These are phyloP conservation scores for Plusia festucae DNA, from an alignment of 2,888 invertebrate species.

Conservation along the genomic window DNA sequence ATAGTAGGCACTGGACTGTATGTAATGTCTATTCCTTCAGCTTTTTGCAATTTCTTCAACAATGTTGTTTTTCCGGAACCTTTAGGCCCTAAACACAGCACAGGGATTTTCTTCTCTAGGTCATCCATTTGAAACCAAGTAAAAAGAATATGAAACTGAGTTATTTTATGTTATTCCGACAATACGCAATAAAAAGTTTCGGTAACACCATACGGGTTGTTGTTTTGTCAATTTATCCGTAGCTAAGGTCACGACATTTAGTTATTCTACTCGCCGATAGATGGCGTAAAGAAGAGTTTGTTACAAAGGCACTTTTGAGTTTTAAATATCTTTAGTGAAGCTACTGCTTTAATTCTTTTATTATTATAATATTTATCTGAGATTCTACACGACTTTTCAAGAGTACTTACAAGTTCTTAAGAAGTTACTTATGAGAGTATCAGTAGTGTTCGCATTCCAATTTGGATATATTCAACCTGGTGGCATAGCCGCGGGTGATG, in stretches of 20 bases:
- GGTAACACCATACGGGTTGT: background rate
- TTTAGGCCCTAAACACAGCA: conserved; percentile 93
- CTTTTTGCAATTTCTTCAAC: conserved; percentile 92
- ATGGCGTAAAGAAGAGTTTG: conserved; percentile 64
- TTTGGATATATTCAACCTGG: conserved; percentile 33
- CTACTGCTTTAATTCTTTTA: too few relatives aligned
- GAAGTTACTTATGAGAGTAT: background rate
- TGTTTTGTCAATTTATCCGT: conserved; percentile 67
- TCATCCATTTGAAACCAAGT: conserved; percentile 74
- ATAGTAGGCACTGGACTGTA: conserved; percentile 94
- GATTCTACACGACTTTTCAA: too few relatives aligned
- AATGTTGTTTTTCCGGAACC: conserved; percentile 95
- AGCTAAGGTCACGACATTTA: conserved; percentile 36
- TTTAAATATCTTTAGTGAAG: too few relatives aligned
- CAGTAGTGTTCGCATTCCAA: conserved; percentile 25
- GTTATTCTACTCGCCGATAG: conserved; percentile 72
- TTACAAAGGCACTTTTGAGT: too few relatives aligned
- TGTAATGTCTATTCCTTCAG: conserved; percentile 92
- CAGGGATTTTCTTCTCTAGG: conserved; percentile 78
- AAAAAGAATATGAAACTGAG: background rate
- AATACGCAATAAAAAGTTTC: too few relatives aligned
- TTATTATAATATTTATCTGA: too few relatives aligned
- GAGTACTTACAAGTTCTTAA: too few relatives aligned
- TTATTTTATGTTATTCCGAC: background rate
- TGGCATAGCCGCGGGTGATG: conserved; percentile 41